Base-by-base conservation (phyloP, 2,797 vertebrate genomes). In the Avahi laniger region DNA sequence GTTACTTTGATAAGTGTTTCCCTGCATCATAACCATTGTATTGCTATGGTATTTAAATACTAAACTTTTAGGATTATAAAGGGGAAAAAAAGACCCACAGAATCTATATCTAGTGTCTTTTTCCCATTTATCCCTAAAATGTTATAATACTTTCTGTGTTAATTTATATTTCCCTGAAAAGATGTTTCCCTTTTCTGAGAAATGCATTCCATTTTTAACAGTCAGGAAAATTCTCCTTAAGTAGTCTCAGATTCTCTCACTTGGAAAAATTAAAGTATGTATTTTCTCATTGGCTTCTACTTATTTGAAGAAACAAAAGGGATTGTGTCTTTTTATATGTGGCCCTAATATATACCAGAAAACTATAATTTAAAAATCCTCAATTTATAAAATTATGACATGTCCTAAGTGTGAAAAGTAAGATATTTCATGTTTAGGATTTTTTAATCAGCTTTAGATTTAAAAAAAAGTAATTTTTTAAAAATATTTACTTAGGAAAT, bases 361-460 rank as follows among this genome's bases (percentile, higher is more conserved):
- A 4, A 57, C 41, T 92, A 61, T 54, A 88, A 67, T 89, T 95
- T 83, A 20, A 95, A 93, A 95, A 84, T 79, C 41, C 43, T 93
- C 30, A 18, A 5, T 94, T 79, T 83, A 4, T 84, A 83, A 70
- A 94, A 87, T 82, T 92, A 72, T 76, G 33, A 46, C 26, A 72
- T 59, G 22, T 89, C n/a, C 35, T 95, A 35, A 54, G n/a, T 79
- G 2, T 54, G 76, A 54, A 79, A 76, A 17, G 7, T 79, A 52
- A 26, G 13, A 35, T n/a, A 38, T 79, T 79, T 87, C 41, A 50
- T 65, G 73, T 22, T 54, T 80, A 84, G 0, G 63, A 8, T 75
- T 93, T 76, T 95, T 65, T 72, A 52, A 69, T 75, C 15, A 91
- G 24, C 33, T 67, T 79, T 89, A 33, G 8, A 11, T 86, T 86